phyloP scores from a whole-genome alignment of 2,113 vertebrate genomes.

The Aldabrachelys gigantea region DNA sequence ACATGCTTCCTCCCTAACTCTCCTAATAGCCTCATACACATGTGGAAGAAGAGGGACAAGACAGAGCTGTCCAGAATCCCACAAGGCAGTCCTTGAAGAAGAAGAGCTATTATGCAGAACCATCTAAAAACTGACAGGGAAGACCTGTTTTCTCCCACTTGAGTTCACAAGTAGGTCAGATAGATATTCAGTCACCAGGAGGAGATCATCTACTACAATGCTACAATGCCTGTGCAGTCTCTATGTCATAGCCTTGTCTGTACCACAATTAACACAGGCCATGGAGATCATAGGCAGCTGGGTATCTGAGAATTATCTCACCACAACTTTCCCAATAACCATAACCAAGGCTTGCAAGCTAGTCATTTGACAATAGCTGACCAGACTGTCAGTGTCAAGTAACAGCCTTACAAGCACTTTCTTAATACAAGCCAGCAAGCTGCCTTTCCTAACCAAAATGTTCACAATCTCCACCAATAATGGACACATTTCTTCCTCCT shows the following conservation, averaged over 20 bases:
- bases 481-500: neutral
- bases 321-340: neutral
- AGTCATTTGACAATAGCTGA: neutral
- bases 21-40: neutral
- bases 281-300: constrained; percentile 7
- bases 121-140: neutral
- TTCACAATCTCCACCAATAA: neutral
- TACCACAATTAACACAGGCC: neutral
- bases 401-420: neutral
- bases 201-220: neutral
- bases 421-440: neutral
- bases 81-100: neutral
- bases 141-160: neutral
- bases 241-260: neutral
- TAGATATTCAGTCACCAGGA: neutral
- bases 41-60: neutral
- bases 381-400: neutral
- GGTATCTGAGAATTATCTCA: neutral
- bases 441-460: neutral
- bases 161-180: neutral
- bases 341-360: neutral
- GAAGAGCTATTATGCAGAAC: neutral
- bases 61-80: neutral
- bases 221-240: too few relatives aligned
- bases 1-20: neutral